Conservation (phyloP, 2,888 invertebrate species). For the Lasioglossum pauxillum region DNA sequence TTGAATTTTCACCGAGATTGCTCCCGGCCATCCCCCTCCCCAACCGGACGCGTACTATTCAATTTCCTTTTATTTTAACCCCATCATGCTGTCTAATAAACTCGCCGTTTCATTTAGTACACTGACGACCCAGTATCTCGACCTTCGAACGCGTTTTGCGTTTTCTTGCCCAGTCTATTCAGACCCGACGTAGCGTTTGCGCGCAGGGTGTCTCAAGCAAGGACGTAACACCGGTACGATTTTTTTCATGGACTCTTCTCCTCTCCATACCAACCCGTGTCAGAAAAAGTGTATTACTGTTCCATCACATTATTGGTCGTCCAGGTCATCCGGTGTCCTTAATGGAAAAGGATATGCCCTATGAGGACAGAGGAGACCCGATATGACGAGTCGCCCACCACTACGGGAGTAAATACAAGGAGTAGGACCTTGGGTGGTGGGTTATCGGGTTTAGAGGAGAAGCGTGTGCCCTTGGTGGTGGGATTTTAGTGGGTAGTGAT, state of each 20-base stretch:
- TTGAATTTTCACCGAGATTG: slow-evolving; percentile 72
- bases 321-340: too few relatives aligned
- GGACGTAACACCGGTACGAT: neutral
- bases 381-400: too few relatives aligned
- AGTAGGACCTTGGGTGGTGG: too few relatives aligned
- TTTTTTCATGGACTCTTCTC: neutral
- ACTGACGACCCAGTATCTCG: neutral
- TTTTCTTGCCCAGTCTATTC: neutral
- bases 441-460: too few relatives aligned
- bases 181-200: neutral
- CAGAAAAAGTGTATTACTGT: too few relatives aligned
- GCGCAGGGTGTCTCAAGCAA: neutral
- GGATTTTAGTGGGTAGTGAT: too few relatives aligned
- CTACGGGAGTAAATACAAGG: too few relatives aligned
- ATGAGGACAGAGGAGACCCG: too few relatives aligned
- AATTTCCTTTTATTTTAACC: slow-evolving; percentile 8
- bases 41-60: neutral
- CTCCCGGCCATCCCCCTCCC: neutral
- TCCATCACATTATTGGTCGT: too few relatives aligned
- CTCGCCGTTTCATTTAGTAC: neutral
- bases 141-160: neutral
- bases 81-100: neutral
- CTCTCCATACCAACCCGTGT: too few relatives aligned
- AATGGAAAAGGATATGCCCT: too few relatives aligned
- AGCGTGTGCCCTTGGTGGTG: too few relatives aligned